phyloP scores from a whole-genome alignment of 2,888 invertebrate species.

The Sympetrum striolatum region DNA sequence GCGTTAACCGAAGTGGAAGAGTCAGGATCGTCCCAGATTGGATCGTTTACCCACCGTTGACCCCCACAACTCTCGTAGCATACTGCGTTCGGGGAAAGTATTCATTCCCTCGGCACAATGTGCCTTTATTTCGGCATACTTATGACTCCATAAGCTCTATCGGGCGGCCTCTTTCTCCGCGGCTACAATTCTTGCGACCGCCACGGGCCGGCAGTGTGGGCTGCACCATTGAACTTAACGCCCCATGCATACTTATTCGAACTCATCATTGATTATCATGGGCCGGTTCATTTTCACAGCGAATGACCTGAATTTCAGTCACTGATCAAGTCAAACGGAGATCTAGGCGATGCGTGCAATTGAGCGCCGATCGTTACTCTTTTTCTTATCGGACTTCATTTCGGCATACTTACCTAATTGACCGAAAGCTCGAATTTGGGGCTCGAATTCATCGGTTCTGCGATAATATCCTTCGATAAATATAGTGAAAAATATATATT shows the following conservation, averaged over 20 bases:
- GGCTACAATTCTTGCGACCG: not conserved
- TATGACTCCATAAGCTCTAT: not conserved
- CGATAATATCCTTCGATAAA: too few species aligned
- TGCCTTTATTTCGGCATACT: not conserved
- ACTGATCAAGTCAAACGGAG: not conserved
- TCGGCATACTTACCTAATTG: too few species aligned
- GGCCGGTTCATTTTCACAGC: not conserved
- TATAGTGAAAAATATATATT: too few species aligned
- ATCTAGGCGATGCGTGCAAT: not conserved
- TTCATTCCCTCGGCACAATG: not conserved
- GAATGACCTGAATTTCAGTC: not conserved
- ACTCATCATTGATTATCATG: not conserved
- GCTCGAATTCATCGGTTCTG: too few species aligned
- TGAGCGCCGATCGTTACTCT: not conserved
- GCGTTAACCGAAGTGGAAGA: constrained; percentile 15
- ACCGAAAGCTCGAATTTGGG: too few species aligned
- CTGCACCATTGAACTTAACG: not conserved
- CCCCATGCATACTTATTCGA: not conserved
- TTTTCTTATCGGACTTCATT: not conserved
- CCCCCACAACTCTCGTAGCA: not conserved
- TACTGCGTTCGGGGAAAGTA: not conserved
- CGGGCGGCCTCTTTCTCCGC: not conserved
- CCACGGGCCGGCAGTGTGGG: not conserved
- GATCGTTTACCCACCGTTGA: not conserved
- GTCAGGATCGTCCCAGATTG: constrained; percentile 18